Base-by-base conservation (phyloP, 2,888 invertebrate species). In the Acrobasis suavella region DNA sequence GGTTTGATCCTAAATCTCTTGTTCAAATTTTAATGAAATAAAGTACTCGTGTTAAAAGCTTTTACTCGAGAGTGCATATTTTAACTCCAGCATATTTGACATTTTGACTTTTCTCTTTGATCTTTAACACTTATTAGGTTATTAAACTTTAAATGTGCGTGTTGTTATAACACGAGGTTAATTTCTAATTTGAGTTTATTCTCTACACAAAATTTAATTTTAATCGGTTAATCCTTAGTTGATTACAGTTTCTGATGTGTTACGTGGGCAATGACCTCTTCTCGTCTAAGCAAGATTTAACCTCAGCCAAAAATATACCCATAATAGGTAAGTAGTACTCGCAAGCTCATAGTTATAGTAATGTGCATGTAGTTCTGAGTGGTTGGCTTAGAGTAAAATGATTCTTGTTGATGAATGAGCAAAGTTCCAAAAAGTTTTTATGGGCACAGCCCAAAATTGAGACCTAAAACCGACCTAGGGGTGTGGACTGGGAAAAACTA, bases 91-190 rank as follows among this genome's bases (percentile, higher is more conserved):
- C 42, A 42, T 12, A 42, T 42, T 42, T 42, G 10, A 42, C 42
- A 10, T 42, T 42, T 12, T 42, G 42, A 12, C 46, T 14, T 46
- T 1, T 12, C 46, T n/a, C n/a, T 46, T 14, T 46, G 46, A 46
- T 46, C 14, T 46, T n/a, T n/a, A 12, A n/a, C 46, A 14, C 46
- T 46, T 46, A 46, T 46, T 46, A 46, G 46, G 46, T 46, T n/a
- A 46, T 46, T n/a, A 46, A 46, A 14, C 46, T 46, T n/a, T n/a
- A 46, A n/a, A 46, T n/a, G 46, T n/a, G 46, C n/a, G 46, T 46
- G 46, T 14, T 46, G n/a, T 46, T 46, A 46, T 46, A 1, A 46
- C n/a, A 42, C 14, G 46, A 46, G n/a, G n/a, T 46, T 46, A 46
- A 46, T 46, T 46, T 46, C 14, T 46, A 46, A 46, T 46, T 42